These are phyloP conservation scores for Mythimna lalbum DNA, from an alignment of 2,888 invertebrate genomes.

Conservation along the genomic window DNA sequence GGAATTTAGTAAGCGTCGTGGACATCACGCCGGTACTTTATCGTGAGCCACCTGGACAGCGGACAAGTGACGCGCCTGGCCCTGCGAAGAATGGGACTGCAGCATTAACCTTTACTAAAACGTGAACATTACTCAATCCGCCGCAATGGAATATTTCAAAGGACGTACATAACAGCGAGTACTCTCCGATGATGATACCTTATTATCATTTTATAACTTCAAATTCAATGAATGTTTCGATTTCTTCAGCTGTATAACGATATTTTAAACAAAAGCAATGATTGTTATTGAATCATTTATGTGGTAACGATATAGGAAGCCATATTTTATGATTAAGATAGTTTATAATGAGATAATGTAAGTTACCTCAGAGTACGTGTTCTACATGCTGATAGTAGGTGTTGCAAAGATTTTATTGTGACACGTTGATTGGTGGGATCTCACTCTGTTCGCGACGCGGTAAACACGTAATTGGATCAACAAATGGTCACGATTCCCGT, in stretches of 20 bases:
- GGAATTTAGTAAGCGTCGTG: constrained; percentile 74
- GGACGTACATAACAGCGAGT: constrained; percentile 54
- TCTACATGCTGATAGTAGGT: constrained; percentile 61
- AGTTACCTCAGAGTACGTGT: constrained; percentile 76
- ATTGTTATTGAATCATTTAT: constrained; percentile 30
- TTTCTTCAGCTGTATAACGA: constrained; percentile 19
- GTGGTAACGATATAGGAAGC: constrained; percentile 34
- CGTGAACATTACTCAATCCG: constrained; percentile 58
- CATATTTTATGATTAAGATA: constrained; percentile 36
- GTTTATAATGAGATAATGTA: constrained; percentile 57
- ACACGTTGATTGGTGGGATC: constrained; percentile 68
- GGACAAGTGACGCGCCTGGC: constrained; percentile 6
- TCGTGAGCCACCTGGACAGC: constrained; percentile 41
- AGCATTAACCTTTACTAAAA: constrained; percentile 64
- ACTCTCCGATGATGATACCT: constrained; percentile 28
- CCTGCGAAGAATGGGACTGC: constrained; percentile 57
- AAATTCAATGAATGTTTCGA: constrained; percentile 20
- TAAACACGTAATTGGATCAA: constrained; percentile 75
- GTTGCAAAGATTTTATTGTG: constrained; percentile 66
- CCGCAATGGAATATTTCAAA: constrained; percentile 50
- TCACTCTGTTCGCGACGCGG: constrained; percentile 56
- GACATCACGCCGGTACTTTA: constrained; percentile 53
- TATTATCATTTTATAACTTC: constrained; percentile 14
- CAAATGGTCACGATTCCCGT: constrained; percentile 69
- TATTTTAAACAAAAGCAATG: constrained; percentile 28